Evolutionary conservation across 2,797 vertebrate species (phyloP), one percentile per base, ranked within the genome.

Genomic region (Molossus molossus): DNA sequence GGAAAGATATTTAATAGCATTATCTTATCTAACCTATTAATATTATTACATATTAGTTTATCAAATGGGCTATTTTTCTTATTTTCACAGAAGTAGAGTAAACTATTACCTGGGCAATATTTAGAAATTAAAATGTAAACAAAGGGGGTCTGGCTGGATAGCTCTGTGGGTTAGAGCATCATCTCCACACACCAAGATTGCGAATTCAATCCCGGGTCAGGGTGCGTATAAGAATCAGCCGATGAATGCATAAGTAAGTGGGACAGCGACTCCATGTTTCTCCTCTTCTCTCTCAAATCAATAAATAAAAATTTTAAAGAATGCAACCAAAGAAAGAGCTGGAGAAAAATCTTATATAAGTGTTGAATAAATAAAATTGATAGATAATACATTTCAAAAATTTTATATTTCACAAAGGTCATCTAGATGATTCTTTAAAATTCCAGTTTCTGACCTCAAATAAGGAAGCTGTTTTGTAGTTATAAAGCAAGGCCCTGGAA

Each of bases 111-210:
- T 73, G 10, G 17, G 27, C 9, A 73, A 65, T 70, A 45, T 85
- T 79, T 67, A 91, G 10, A 23, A 40, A 53, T 93, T 94, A 12
- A 87, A 92, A 37, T 70, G 9, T 64, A 86, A 90, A 48, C 48
- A 83, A 5, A 20, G 23, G 86, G 55, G 15, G n/a, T n/a, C n/a
- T 69, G 65, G 65, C 65, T 17, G 33, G 65, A 8, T 69, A 69
- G 65, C 18, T 33, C 65, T 33, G n/a, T 37, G 18, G n/a, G n/a
- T 37, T 33, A 10, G n/a, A 37, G 65, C 0, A 17, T 37, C n/a
- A 1, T 69, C n/a, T n/a, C n/a, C 17, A 33, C 37, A 37, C 1
- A 17, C 65, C 65, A 69, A 69, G n/a, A 8, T 37, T 69, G 17
- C 33, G 9, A n/a, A 17, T 37, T 69, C 18, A 17, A 33, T 33